Percentiles rank a stretch among this genome's conserved stretches.
Evolutionary conservation across 2,888 invertebrate genomes (phyloP).

Genomic region (Anthophora plumipes): DNA sequence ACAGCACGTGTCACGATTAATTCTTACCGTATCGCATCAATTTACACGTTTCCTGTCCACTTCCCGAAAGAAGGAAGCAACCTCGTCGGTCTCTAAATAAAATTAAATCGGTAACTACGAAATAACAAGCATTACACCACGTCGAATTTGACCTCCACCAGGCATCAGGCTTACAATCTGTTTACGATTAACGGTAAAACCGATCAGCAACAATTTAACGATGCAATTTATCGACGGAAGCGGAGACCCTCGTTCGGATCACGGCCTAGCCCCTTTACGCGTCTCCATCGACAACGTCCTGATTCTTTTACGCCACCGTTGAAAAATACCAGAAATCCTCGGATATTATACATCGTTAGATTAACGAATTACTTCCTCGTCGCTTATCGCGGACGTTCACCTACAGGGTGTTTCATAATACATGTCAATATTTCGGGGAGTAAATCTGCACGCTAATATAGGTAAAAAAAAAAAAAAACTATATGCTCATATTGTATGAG

Average conservation of each 20-base stretch:
- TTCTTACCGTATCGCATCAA: no score
- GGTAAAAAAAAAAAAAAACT: no score
- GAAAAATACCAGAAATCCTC: slow-evolving; percentile 9
- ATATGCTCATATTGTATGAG: no score
- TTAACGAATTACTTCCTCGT: slow-evolving; percentile 55
- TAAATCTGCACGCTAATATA: no score
- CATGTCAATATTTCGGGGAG: no score
- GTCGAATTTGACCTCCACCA: neutral
- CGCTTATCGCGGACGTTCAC: slow-evolving; percentile 36
- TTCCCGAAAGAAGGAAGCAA: no score
- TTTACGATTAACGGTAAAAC: slow-evolving; percentile 39
- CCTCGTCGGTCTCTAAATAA: neutral
- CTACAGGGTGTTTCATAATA: no score
- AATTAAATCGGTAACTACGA: neutral
- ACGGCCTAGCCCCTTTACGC: neutral
- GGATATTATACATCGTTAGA: slow-evolving; percentile 20
- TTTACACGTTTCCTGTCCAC: no score
- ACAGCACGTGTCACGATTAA: no score
- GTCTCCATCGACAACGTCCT: slow-evolving; percentile 15
- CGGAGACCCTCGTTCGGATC: neutral
- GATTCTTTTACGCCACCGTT: neutral
- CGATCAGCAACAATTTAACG: slow-evolving; percentile 33
- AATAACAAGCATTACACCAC: slow-evolving; percentile 13
- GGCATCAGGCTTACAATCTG: slow-evolving; percentile 28
- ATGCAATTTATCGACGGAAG: slow-evolving; percentile 41